phyloP scores from a whole-genome alignment of 1,140 invertebrate species.

The Matsumurasca onukii region DNA sequence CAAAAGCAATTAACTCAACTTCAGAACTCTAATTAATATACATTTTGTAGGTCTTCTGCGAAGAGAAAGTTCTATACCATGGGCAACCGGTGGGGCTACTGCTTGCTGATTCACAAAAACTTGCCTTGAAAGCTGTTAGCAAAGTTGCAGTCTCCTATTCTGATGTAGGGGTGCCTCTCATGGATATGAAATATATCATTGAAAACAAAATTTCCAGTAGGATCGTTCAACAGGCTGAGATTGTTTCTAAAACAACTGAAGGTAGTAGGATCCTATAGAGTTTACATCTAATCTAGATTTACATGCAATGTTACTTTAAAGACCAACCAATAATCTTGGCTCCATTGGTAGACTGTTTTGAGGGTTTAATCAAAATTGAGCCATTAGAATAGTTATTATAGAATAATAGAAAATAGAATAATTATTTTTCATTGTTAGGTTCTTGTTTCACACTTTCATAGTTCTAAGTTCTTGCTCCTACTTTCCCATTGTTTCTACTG shows the following conservation, averaged over 20 bases:
- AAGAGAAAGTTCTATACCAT: conserved; percentile 56
- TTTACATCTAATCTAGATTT: no score
- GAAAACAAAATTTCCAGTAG: conserved; percentile 47
- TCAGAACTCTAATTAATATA: not conserved
- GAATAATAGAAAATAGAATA: no score
- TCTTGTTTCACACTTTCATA: no score
- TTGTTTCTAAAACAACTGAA: not conserved
- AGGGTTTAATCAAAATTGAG: no score
- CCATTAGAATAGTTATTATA: no score
- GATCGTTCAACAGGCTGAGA: conserved; percentile 34
- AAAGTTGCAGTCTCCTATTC: conserved; percentile 65
- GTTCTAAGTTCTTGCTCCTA: no score
- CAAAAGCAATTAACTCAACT: no score
- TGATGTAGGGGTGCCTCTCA: conserved; percentile 54
- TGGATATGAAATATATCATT: conserved; percentile 62
- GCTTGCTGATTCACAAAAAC: conserved; percentile 58
- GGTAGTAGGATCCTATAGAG: not conserved
- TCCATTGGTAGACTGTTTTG: no score
- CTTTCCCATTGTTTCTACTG: no score
- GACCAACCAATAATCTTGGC: no score
- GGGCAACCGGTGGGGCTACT: conserved; percentile 73
- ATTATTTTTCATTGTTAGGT: no score
- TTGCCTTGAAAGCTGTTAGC: conserved; percentile 61
- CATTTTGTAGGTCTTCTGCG: conserved; percentile 11
- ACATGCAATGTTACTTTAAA: no score